Evolutionary conservation across 2,888 invertebrate genomes (phyloP).

Genomic region (Mechanitis messenoides): DNA sequence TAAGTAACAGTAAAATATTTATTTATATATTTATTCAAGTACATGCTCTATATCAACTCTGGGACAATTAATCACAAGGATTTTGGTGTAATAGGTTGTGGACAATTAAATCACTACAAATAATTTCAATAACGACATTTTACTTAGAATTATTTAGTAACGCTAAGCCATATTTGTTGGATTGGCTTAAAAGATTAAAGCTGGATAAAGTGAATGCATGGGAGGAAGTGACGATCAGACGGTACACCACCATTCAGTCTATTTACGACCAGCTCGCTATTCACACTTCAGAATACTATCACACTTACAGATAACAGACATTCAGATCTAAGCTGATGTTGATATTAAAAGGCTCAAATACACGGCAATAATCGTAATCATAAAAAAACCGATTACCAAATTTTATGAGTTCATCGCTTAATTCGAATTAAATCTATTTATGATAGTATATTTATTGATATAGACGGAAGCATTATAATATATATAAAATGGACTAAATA

Average conservation of each 20-base stretch:
- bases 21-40: too few relatives aligned
- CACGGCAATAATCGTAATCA: background rate
- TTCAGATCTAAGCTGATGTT: background rate
- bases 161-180: background rate
- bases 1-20: too few relatives aligned
- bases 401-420: too few relatives aligned
- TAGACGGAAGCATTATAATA: too few relatives aligned
- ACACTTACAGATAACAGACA: constrained; percentile 3
- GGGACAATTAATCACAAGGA: too few relatives aligned
- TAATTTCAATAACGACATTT: constrained; percentile 5
- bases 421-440: too few relatives aligned
- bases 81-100: too few relatives aligned
- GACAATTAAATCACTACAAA: too few relatives aligned
- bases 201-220: constrained; percentile 9
- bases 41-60: too few relatives aligned
- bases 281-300: constrained; percentile 9
- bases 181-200: constrained; percentile 11
- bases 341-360: too few relatives aligned
- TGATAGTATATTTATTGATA: too few relatives aligned
- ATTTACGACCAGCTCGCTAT: constrained; percentile 14
- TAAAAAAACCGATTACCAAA: background rate
- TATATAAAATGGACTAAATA: too few relatives aligned
- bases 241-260: constrained; percentile 3
- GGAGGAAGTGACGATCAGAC: constrained; percentile 21
- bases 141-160: constrained; percentile 3